phyloP scores from a whole-genome alignment of 2,797 vertebrate genomes.

The Tolypeutes matacus region DNA sequence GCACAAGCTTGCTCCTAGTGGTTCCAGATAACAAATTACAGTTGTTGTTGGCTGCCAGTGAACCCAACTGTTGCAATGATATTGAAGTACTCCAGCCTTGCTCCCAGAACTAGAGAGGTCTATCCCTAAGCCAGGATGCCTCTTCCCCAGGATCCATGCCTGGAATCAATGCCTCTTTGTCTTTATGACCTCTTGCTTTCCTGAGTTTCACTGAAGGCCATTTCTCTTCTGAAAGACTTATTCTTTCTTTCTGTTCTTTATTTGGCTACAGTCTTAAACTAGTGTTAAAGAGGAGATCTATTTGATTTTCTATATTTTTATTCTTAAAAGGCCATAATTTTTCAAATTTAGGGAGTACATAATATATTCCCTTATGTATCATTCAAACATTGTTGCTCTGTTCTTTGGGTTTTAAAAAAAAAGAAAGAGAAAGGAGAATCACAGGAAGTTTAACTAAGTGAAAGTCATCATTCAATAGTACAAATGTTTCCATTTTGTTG shows the following conservation, averaged over 20 bases:
- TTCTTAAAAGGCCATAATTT: conserved; percentile 11
- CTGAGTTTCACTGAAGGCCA: neutral
- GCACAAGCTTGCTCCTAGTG: neutral
- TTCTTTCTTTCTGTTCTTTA: neutral
- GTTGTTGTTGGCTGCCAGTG: neutral
- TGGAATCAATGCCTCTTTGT: neutral
- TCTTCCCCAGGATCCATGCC: neutral
- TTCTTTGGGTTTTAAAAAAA: conserved; percentile 34
- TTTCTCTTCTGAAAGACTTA: conserved; percentile 4
- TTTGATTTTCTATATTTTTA: conserved; percentile 40
- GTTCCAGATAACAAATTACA: neutral
- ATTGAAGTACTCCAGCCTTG: neutral
- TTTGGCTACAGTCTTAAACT: neutral
- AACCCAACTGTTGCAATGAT: neutral
- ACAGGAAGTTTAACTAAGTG: neutral
- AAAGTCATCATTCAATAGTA: neutral
- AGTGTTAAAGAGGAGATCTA: neutral
- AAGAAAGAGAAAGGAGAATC: neutral
- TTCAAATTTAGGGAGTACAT: neutral
- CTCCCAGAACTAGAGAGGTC: neutral
- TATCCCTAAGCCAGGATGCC: neutral
- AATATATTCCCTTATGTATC: neutral
- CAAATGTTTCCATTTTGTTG: neutral
- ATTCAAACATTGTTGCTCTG: neutral
- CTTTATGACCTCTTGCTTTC: conserved; percentile 1